Evolutionary conservation across 2,797 vertebrate genomes (phyloP).

Genomic region (Anolis apletophallus): DNA sequence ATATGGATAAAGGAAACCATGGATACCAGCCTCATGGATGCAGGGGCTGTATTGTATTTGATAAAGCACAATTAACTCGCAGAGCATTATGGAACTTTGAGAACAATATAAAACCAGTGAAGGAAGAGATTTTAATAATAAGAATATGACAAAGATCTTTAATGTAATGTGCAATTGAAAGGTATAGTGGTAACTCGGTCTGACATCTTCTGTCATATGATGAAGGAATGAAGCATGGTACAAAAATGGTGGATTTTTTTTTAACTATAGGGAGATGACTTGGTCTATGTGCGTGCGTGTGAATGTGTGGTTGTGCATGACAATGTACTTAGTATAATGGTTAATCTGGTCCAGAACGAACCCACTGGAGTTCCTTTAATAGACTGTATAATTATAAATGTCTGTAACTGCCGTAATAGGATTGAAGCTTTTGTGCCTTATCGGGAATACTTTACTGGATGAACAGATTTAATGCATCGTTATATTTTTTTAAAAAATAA

Average conservation of each 20-base stretch:
- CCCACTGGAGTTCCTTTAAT: conserved; percentile 6
- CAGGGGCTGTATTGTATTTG: not conserved
- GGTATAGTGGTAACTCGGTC: not conserved
- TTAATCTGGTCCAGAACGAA: not conserved
- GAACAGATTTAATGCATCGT: conserved; percentile 19
- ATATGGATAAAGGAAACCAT: no score
- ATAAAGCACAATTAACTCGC: not conserved
- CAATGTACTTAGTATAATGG: conserved; percentile 3
- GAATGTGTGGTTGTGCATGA: not conserved
- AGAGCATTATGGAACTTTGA: not conserved
- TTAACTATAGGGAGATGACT: not conserved
- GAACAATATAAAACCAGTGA: not conserved
- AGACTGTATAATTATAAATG: not conserved
- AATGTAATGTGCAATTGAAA: not conserved
- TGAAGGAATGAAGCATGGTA: not conserved
- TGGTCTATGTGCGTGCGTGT: not conserved
- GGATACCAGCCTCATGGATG: no score
- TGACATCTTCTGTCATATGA: not conserved
- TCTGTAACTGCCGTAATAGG: conserved; percentile 22
- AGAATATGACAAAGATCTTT: not conserved
- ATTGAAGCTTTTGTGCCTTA: conserved; percentile 11
- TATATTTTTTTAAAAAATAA: conserved; percentile 8
- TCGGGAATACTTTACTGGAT: conserved; percentile 25
- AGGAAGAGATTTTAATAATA: not conserved
- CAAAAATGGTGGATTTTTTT: not conserved